These are phyloP conservation scores for Tortricodes alternella DNA, from an alignment of 2,888 invertebrate genomes.

Conservation along the genomic window DNA sequence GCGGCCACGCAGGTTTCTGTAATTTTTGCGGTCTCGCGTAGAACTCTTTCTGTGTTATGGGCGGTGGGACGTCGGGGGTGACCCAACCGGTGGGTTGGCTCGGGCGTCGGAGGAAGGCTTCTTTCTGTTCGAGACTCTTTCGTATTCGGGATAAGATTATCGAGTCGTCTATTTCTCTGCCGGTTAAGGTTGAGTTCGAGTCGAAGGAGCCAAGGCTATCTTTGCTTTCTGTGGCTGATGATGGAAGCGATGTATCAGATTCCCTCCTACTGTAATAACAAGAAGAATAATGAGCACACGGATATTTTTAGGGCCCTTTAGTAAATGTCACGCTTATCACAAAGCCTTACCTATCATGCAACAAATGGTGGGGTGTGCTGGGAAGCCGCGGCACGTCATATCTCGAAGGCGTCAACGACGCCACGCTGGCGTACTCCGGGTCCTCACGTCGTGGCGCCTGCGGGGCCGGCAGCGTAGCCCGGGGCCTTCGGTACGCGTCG, in stretches of 20 bases:
- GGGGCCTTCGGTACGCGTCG: conserved; percentile 73
- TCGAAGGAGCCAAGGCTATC: conserved; percentile 87
- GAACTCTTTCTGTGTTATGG: conserved; percentile 87
- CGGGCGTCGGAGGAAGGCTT: conserved; percentile 92
- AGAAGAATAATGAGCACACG: conserved; percentile 12
- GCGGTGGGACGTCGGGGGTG: conserved; percentile 72
- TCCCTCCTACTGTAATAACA: conserved; percentile 76
- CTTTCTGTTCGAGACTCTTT: conserved; percentile 94
- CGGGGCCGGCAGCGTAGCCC: conserved; percentile 66
- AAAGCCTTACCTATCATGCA: conserved; percentile 69
- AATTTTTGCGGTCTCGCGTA: conserved; percentile 91
- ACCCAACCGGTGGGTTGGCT: conserved; percentile 85
- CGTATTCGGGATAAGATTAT: conserved; percentile 89
- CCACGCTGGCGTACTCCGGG: conserved; percentile 76
- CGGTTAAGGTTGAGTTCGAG: conserved; percentile 86
- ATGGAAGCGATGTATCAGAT: conserved; percentile 84
- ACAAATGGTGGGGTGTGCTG: conserved; percentile 63
- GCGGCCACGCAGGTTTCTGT: conserved; percentile 88
- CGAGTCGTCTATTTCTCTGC: conserved; percentile 87
- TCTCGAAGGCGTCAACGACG: conserved; percentile 64
- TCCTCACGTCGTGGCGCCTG: conserved; percentile 67
- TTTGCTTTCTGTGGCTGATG: conserved; percentile 86
- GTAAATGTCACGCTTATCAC: neutral
- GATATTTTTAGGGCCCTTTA: neutral
- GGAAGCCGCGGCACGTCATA: conserved; percentile 60